phyloP scores from a whole-genome alignment of 2,888 invertebrate genomes.

The Pristionchus entomophagus region DNA sequence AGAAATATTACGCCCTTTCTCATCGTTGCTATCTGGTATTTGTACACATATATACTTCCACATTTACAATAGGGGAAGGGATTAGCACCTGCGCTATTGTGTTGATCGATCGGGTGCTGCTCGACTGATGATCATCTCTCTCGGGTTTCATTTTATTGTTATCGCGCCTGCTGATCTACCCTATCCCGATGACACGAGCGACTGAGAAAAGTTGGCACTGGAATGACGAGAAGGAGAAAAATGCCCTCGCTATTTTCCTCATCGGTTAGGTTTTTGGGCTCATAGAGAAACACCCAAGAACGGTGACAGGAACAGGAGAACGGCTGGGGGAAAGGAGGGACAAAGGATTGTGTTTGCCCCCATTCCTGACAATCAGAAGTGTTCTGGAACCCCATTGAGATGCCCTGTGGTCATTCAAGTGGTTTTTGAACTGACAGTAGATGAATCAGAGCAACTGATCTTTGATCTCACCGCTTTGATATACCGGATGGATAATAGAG shows the following conservation, averaged over 20 bases:
- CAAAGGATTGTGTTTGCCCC: neutral
- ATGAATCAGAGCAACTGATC: neutral
- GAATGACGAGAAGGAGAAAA: neutral
- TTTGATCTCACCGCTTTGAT: too few species aligned
- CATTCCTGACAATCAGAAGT: neutral
- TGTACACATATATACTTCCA: neutral
- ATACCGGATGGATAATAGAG: neutral
- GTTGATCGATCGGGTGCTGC: neutral
- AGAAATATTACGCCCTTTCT: too few species aligned
- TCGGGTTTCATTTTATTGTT: neutral
- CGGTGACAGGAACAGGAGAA: neutral
- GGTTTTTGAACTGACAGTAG: neutral
- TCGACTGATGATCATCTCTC: neutral
- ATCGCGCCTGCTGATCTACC: slow-evolving; percentile 11
- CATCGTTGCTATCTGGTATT: neutral
- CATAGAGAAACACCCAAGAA: neutral
- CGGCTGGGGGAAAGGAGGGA: neutral
- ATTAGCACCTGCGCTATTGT: neutral
- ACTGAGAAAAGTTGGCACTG: neutral
- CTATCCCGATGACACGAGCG: neutral
- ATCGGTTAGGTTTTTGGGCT: too few species aligned
- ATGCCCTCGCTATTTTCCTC: neutral
- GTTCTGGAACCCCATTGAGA: slow-evolving; percentile 6
- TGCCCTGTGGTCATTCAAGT: neutral
- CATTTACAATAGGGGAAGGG: neutral